These are phyloP conservation scores for Agelaius phoeniceus DNA, from an alignment of 2,113 vertebrate genomes.

Conservation along the genomic window DNA sequence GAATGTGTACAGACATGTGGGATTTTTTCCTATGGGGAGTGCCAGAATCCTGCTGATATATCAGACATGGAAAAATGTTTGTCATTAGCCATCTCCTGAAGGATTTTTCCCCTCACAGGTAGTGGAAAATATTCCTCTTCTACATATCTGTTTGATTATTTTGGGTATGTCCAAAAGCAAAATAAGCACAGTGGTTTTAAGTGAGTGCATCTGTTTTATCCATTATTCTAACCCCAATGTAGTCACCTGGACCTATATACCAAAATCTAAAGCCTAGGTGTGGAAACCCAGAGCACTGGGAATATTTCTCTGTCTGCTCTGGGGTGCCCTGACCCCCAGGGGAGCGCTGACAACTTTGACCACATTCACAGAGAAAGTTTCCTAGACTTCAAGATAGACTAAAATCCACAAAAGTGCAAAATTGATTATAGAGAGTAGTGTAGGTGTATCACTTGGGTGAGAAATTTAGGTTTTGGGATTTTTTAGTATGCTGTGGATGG, in stretches of 20 bases:
- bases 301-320: no score
- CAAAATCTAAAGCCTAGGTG: background rate
- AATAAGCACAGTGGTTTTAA: background rate
- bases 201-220: background rate
- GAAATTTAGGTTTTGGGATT: no score
- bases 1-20: slow-evolving; percentile 30
- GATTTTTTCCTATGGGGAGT: slow-evolving; percentile 29
- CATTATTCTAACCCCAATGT: background rate
- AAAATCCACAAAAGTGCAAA: no score
- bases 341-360: no score
- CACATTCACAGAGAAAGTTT: no score
- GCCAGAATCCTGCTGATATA: slow-evolving; percentile 50
- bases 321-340: no score
- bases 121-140: slow-evolving; percentile 50
- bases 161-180: background rate
- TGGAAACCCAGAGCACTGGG: no score
- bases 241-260: background rate
- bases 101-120: slow-evolving; percentile 21
- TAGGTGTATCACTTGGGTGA: no score
- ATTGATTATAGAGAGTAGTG: no score
- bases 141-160: slow-evolving; percentile 15
- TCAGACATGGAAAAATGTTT: slow-evolving; percentile 40
- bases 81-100: slow-evolving; percentile 14
- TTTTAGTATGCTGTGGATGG: no score
- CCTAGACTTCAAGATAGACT: no score